Conservation (phyloP, 1,140 invertebrate genomes). For the Contarinia nasturtii region DNA sequence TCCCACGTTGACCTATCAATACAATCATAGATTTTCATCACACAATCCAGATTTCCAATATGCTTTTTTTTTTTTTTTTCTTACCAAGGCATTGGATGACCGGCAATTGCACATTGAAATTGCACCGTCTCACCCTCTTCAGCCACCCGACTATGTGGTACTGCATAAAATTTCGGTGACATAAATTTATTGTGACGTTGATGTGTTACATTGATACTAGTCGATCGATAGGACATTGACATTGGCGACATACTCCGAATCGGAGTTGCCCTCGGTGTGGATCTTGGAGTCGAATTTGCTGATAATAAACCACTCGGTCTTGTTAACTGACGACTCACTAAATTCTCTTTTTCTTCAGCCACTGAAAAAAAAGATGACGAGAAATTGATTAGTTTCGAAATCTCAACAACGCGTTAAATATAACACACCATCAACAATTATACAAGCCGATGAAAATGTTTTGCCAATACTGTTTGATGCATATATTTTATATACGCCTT, state of each 20-base stretch:
- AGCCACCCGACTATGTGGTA: slow-evolving; percentile 65
- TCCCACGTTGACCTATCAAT: slow-evolving; percentile 62
- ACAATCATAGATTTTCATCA: too few relatives aligned
- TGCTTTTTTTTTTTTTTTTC: too few relatives aligned
- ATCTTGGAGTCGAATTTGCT: slow-evolving; percentile 46
- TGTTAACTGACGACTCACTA: slow-evolving; percentile 41
- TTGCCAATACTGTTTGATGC: slow-evolving; percentile 64
- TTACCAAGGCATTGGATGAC: slow-evolving; percentile 57
- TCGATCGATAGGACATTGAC: slow-evolving; percentile 15
- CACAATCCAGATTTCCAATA: too few relatives aligned
- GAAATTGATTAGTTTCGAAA: too few relatives aligned
- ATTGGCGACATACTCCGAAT: slow-evolving; percentile 42
- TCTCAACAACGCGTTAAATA: slow-evolving; percentile 2
- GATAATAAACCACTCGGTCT: slow-evolving; percentile 43
- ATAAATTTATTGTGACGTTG: slow-evolving; percentile 21
- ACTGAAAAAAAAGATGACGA: slow-evolving; percentile 27
- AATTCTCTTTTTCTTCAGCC: slow-evolving; percentile 59
- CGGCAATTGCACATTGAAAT: slow-evolving; percentile 61
- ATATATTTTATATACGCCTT: slow-evolving; percentile 74
- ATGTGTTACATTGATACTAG: slow-evolving; percentile 11
- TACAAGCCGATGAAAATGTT: slow-evolving; percentile 53
- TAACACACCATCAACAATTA: slow-evolving; percentile 57
- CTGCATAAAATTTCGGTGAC: slow-evolving; percentile 69
- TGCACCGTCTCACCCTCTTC: slow-evolving; percentile 63
- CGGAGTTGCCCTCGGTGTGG: slow-evolving; percentile 49